Percentiles rank a stretch among this genome's conserved stretches.
These are phyloP conservation scores for Drosophila littoralis DNA, from an alignment of 1,140 invertebrate genomes.

Conservation along the genomic window DNA sequence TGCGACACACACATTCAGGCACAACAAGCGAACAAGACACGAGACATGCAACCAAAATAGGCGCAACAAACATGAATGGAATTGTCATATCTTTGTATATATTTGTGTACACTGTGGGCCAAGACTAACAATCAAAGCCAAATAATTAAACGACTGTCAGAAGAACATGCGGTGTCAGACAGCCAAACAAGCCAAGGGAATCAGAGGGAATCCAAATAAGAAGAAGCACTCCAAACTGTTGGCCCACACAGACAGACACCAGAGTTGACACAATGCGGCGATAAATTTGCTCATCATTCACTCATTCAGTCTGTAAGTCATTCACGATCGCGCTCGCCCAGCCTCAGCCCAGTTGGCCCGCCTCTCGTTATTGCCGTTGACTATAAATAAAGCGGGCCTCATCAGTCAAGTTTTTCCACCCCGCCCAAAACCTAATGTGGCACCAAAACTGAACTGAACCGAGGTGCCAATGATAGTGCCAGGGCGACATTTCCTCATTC, in stretches of 20 bases:
- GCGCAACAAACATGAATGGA: slow-evolving; percentile 68
- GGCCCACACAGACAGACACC: slow-evolving; percentile 58
- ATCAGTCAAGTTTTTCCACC: slow-evolving; percentile 58
- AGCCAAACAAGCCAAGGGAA: slow-evolving; percentile 33
- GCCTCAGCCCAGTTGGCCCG: neutral
- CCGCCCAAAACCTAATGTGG: slow-evolving; percentile 15
- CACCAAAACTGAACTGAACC: slow-evolving; percentile 1
- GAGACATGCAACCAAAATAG: slow-evolving; percentile 48
- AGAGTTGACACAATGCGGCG: slow-evolving; percentile 80
- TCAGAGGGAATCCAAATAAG: neutral
- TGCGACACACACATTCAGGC: slow-evolving; percentile 24
- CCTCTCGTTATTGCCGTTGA: slow-evolving; percentile 22
- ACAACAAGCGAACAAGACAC: slow-evolving; percentile 34
- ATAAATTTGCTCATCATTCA: slow-evolving; percentile 83
- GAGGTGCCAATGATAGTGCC: slow-evolving; percentile 74
- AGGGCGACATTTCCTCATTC: slow-evolving; percentile 66
- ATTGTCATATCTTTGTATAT: slow-evolving; percentile 39
- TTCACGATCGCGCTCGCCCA: slow-evolving; percentile 60
- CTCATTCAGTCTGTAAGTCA: slow-evolving; percentile 77
- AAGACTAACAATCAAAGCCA: slow-evolving; percentile 63
- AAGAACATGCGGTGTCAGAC: slow-evolving; percentile 56
- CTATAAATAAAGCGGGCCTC: slow-evolving; percentile 77
- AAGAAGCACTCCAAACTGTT: slow-evolving; percentile 2
- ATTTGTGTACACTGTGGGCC: slow-evolving; percentile 30
- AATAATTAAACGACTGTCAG: slow-evolving; percentile 84